Evolutionary conservation across 1,140 invertebrate genomes (phyloP).

Genomic region (Drosophila ambigua): DNA sequence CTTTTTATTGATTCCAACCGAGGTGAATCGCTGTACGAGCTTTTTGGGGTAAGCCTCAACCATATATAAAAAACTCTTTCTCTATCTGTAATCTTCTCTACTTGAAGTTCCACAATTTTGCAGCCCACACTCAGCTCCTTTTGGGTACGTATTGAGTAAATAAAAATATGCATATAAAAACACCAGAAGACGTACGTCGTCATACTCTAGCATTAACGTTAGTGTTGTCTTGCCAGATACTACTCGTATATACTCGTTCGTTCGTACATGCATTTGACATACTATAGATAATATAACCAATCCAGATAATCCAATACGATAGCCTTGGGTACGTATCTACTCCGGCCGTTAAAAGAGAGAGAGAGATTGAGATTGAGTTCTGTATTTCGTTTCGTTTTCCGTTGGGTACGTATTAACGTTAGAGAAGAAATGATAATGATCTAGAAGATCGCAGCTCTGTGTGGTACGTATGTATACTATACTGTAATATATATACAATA

Average conservation of each 20-base stretch:
- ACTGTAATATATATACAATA: constrained; percentile 15
- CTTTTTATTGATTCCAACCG: constrained; percentile 38
- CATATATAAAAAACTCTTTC: constrained; percentile 49
- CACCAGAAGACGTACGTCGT: constrained; percentile 30
- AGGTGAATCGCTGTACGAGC: constrained; percentile 51
- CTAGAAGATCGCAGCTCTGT: constrained; percentile 33
- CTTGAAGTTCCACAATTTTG: constrained; percentile 65
- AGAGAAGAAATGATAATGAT: constrained; percentile 7
- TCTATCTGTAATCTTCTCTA: constrained; percentile 62
- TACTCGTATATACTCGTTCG: constrained; percentile 2
- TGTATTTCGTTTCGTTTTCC: constrained; percentile 30
- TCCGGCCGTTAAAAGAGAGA: constrained; percentile 13
- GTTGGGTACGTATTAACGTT: constrained; percentile 67
- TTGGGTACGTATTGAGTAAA: constrained; percentile 68
- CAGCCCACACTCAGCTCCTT: constrained; percentile 51
- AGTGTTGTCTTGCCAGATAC: constrained; percentile 41
- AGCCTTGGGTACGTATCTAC: constrained; percentile 68
- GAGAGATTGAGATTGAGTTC: neutral
- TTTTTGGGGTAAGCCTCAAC: constrained; percentile 68
- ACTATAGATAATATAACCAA: constrained; percentile 23
- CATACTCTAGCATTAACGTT: constrained; percentile 24
- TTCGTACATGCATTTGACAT: neutral
- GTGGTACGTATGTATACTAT: constrained; percentile 65
- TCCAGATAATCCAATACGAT: constrained; percentile 28
- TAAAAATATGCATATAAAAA: constrained; percentile 36